Percentiles rank a stretch among this genome's conserved stretches.
Conservation (phyloP, 2,888 invertebrate species). For the Microchrysa polita region DNA sequence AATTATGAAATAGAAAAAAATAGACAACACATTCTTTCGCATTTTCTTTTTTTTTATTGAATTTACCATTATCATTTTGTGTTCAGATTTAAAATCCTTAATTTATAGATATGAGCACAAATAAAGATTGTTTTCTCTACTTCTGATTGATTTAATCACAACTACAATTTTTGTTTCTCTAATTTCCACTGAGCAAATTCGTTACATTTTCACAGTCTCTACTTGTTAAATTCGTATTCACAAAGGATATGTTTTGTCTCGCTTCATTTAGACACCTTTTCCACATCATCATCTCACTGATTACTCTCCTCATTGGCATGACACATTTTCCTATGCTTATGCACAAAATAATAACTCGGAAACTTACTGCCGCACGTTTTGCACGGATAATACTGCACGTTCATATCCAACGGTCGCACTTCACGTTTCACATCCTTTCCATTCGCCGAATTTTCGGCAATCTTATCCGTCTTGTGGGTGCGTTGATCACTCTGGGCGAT, state of each 20-base stretch:
- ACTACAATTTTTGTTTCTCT: no score
- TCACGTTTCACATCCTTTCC: slow-evolving; percentile 64
- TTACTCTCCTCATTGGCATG: slow-evolving; percentile 69
- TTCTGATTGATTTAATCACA: not conserved
- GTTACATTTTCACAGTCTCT: no score
- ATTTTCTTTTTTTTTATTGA: not conserved
- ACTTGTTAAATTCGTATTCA: no score
- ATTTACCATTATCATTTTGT: not conserved
- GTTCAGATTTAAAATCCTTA: not conserved
- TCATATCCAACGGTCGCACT: slow-evolving; percentile 75
- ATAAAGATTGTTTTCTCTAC: slow-evolving; percentile 9
- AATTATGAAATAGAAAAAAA: not conserved
- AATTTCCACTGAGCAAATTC: no score
- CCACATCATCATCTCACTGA: not conserved
- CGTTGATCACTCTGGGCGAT: slow-evolving; percentile 27
- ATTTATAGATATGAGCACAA: not conserved
- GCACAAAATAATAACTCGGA: slow-evolving; percentile 93
- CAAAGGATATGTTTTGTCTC: no score
- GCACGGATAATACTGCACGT: slow-evolving; percentile 92
- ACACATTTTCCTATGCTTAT: slow-evolving; percentile 88
- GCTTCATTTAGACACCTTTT: no score
- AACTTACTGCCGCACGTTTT: slow-evolving; percentile 93
- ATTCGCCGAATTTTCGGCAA: not conserved
- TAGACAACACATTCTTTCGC: not conserved
- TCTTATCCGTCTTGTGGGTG: not conserved